phyloP scores from a whole-genome alignment of 2,888 invertebrate genomes.

The Thumatha senex region DNA sequence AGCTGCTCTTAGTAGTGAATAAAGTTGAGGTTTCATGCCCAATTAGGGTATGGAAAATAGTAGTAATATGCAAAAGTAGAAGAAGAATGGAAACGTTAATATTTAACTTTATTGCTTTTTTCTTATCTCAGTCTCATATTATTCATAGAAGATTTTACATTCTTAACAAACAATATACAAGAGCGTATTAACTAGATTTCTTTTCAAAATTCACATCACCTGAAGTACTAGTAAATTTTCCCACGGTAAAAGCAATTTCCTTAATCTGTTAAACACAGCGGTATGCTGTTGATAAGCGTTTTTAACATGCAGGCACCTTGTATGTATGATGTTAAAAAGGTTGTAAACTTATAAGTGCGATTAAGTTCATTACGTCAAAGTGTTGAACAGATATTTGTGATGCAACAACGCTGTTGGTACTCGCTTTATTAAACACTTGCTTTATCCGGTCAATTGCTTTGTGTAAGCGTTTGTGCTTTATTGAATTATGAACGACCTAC shows the following conservation, averaged over 20 bases:
- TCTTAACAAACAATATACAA: neutral
- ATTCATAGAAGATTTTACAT: too few relatives aligned
- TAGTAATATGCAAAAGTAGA: too few relatives aligned
- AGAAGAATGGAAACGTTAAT: too few relatives aligned
- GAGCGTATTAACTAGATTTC: neutral
- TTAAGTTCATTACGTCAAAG: slow-evolving; percentile 65
- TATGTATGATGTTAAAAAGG: slow-evolving; percentile 44
- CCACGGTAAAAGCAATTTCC: slow-evolving; percentile 31
- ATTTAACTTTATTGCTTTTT: too few relatives aligned
- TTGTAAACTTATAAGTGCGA: slow-evolving; percentile 56
- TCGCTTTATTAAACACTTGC: slow-evolving; percentile 40
- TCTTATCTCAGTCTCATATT: too few relatives aligned
- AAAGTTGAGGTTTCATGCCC: too few relatives aligned
- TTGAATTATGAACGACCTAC: slow-evolving; percentile 41
- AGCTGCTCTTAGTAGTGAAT: too few relatives aligned
- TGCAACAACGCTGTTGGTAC: slow-evolving; percentile 45
- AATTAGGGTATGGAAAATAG: too few relatives aligned
- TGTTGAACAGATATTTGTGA: slow-evolving; percentile 64
- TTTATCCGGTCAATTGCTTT: slow-evolving; percentile 61
- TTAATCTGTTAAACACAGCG: slow-evolving; percentile 31
- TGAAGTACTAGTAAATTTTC: slow-evolving; percentile 12
- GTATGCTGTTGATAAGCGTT: slow-evolving; percentile 40
- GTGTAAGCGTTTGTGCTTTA: slow-evolving; percentile 53
- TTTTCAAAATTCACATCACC: neutral
- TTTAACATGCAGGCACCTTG: slow-evolving; percentile 41